Base-by-base conservation (phyloP, 2,888 invertebrate genomes). In the Lepas anatifera region DNA sequence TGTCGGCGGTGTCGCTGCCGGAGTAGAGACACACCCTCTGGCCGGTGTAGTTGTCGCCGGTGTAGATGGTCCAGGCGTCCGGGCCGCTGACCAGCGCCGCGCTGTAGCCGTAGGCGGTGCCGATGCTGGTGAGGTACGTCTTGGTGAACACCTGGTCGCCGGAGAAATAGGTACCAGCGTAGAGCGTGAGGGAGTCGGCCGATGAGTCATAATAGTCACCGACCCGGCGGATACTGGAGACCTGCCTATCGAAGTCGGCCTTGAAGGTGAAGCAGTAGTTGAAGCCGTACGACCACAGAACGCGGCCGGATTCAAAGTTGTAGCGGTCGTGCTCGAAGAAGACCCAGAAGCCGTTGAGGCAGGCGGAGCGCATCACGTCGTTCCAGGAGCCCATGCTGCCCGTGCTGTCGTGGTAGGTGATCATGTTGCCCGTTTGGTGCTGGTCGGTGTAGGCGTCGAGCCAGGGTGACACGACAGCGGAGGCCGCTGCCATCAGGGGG, bases 41-140 rank as follows among this genome's bases (percentile, higher is more conserved):
- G 35, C 32, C 32, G 7, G 32, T 35, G 58, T 35, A 32, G 58
- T 35, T 58, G 32, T 35, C 35, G 32, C 58, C 58, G 1, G 35
- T 18, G 58, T 58, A 58, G 58, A 58, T 58, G 58, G 58, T 58
- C 58, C 58, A 58, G 22, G 58, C 58, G 35, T 35, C 58, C 58
- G 58, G 58, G 6, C 58, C 58, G 22, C 32, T 32, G 22, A 58
- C 58, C 7, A 58, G 16, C 58, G 22, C 58, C 3, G 58, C 32
- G 6, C 18, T 16, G 58, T 58, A 58, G 35, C 58, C 58, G 58
- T 58, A 58, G 22, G 58, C 58, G 13, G 58, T 58, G 18, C 18
- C 22, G 32, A 35, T 32, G 22, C 16, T 35, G 8, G 16, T 22
- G 8, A 35, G 32, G 32, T 7, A 35, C 8, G 58, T 7, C 22